Evolutionary conservation across 2,797 vertebrate genomes (phyloP).

Genomic region (Leptoclinus maculatus): DNA sequence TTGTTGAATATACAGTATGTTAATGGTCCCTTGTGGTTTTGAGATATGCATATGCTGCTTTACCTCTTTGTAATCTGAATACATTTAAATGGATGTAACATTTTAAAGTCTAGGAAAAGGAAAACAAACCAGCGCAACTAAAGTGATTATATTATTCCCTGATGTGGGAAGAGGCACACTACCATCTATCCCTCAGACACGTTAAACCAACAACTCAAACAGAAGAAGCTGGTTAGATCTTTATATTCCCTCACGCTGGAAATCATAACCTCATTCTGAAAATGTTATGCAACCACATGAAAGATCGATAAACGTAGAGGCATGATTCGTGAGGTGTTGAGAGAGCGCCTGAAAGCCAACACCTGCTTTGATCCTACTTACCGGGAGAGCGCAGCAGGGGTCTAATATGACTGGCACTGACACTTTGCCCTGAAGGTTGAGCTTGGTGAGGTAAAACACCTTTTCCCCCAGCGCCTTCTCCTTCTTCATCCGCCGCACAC

Average conservation of each 20-base stretch:
- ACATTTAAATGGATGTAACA: not conserved
- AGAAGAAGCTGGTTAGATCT: not conserved
- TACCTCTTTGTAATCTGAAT: constrained; percentile 1
- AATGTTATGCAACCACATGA: constrained; percentile 37
- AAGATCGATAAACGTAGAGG: constrained; percentile 25
- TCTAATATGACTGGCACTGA: constrained; percentile 94
- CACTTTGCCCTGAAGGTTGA: constrained; percentile 98
- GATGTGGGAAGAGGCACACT: not conserved
- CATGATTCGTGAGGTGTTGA: constrained; percentile 21
- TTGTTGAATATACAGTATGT: not conserved
- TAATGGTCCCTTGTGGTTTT: constrained; percentile 5
- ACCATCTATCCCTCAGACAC: constrained; percentile 7
- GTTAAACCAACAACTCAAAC: constrained; percentile 10
- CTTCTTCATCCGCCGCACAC: constrained; percentile 94
- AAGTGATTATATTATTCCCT: constrained; percentile 4
- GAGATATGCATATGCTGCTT: not conserved
- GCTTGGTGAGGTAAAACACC: constrained; percentile 97
- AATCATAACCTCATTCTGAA: constrained; percentile 21
- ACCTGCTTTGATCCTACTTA: constrained; percentile 82
- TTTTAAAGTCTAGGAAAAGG: constrained; percentile 3
- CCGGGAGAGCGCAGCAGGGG: constrained; percentile 91
- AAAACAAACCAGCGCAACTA: constrained; percentile 5
- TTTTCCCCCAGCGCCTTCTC: constrained; percentile 98
- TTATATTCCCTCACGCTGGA: not conserved
- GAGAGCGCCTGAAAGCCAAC: constrained; percentile 14